A percentile compares a stretch with the other conserved stretches of the same genome.
phyloP scores from a whole-genome alignment of 2,113 vertebrate genomes.

The Ibidorhyncha struthersii region DNA sequence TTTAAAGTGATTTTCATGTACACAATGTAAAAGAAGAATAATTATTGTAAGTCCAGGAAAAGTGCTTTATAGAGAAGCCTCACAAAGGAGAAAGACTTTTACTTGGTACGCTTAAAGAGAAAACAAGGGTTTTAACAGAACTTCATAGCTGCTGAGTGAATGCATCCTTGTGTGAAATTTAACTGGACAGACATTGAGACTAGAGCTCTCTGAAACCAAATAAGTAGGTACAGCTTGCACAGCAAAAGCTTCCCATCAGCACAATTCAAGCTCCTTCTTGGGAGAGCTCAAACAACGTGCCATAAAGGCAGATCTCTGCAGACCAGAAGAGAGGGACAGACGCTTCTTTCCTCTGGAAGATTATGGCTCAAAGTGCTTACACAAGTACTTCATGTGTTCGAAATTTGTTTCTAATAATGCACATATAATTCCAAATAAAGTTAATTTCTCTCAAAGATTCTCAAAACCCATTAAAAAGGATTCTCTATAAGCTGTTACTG shows the following conservation, averaged over 20 bases:
- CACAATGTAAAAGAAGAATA: not conserved
- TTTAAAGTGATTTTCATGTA: not conserved
- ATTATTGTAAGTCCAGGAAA: not conserved
- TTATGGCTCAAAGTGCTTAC: not conserved
- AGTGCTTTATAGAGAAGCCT: too few species aligned
- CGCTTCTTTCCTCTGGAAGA: not conserved
- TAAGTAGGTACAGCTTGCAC: not conserved
- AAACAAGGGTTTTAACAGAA: not conserved
- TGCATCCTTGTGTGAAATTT: not conserved
- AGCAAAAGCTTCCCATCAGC: not conserved
- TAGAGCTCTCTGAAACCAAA: not conserved
- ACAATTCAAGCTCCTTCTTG: not conserved
- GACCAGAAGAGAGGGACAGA: not conserved
- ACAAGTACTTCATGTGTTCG: not conserved
- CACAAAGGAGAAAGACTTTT: not conserved
- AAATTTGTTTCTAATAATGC: not conserved
- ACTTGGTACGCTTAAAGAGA: not conserved
- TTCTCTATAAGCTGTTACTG: not conserved
- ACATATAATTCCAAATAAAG: not conserved
- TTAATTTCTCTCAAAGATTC: not conserved
- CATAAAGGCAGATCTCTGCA: not conserved
- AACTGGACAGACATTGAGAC: not conserved
- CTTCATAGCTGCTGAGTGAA: not conserved
- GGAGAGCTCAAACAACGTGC: not conserved
- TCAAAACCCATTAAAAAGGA: not conserved